Evolutionary conservation across 1,140 invertebrate species (phyloP), one percentile per base, ranked within the genome.

Genomic region (Bombus confusus): DNA sequence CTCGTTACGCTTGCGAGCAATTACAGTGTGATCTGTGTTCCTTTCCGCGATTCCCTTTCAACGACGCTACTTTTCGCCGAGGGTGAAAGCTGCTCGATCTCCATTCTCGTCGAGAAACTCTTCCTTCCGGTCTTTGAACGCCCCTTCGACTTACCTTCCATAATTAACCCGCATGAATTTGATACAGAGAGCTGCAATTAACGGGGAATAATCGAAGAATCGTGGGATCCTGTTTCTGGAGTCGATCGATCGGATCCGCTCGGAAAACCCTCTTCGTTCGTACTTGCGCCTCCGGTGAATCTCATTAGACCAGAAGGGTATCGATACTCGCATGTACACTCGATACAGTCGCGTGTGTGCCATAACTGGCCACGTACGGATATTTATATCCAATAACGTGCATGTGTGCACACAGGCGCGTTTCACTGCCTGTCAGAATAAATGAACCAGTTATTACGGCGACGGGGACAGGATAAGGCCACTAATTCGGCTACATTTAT

Each of bases 221-320:
- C 62, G 6, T 3, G 22, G 73, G 75, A 76, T 75, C 59, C n/a
- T 31, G 47, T 22, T 31, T 18, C 41, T 12, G 13, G 22, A 59
- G 52, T 78, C 39, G 75, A 69, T 71, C 75, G 76, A 31, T 79
- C 22, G 37, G 25, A 62, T 37, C 22, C 41, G 31, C 31, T 52
- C 25, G 52, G 83, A 43, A 62, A 79, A 72, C 34, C 43, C 76
- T 83, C 43, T 66, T 74, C 57, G 76, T 73, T 74, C 57, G 59
- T 74, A 71, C 69, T 57, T 34, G 41, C 80, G 47, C 47, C 71
- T 68, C 22, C 37, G 73, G 62, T 31, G 85, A 86, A 86, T 86
- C 85, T 86, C 85, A 76, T 86, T 86, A 86, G 83, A 75, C 39
- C 52, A 79, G 68, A 22, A 64, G n/a, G 62, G 43, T 83, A 83